Evolutionary conservation across 2,888 invertebrate species (phyloP).

Genomic region (Dichetophora obliterata): DNA sequence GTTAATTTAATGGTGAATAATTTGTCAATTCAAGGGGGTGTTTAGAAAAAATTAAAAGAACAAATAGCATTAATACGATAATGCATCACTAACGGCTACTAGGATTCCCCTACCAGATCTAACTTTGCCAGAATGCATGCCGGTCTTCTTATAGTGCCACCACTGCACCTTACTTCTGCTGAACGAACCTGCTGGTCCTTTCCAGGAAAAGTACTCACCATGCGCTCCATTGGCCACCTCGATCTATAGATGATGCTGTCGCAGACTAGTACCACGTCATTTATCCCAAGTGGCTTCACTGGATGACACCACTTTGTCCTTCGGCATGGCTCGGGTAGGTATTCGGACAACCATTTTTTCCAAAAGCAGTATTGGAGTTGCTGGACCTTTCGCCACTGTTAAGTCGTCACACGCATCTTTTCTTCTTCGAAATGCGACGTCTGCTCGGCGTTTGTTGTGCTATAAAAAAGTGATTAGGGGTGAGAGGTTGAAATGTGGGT

Average conservation of each 20-base stretch:
- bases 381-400: conserved; percentile 5
- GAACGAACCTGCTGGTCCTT: not conserved
- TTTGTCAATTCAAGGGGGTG: too few relatives aligned
- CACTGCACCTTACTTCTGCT: not conserved
- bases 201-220: not conserved
- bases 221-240: not conserved
- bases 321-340: not conserved
- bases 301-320: not conserved
- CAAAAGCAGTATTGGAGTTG: conserved; percentile 4
- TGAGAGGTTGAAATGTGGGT: conserved; percentile 33
- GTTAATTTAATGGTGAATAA: too few relatives aligned
- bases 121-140: too few relatives aligned
- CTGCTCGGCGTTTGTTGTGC: conserved; percentile 30
- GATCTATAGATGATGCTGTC: not conserved
- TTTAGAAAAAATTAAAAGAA: too few relatives aligned
- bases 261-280: not conserved
- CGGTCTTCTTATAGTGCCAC: too few relatives aligned
- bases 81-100: too few relatives aligned
- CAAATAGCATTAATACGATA: too few relatives aligned
- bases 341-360: conserved; percentile 15
- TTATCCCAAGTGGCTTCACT: not conserved
- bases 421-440: conserved; percentile 24
- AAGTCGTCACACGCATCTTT: not conserved
- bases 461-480: conserved; percentile 40
- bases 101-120: too few relatives aligned